These are phyloP conservation scores for Ecliptopera silaceata DNA, from an alignment of 2,888 invertebrate species.

Conservation along the genomic window DNA sequence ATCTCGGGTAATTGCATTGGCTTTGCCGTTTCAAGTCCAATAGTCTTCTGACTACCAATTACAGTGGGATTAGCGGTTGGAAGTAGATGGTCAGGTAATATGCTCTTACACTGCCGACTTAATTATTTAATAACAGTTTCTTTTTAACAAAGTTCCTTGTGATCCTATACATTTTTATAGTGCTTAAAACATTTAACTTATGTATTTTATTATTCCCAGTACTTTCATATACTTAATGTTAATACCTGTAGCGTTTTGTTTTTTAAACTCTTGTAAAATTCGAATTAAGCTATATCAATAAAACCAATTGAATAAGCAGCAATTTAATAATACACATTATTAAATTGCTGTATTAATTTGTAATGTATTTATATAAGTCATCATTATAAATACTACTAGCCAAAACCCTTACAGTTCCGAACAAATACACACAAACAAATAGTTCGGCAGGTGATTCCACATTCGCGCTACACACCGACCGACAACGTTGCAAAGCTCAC, in stretches of 20 bases:
- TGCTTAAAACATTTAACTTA: neutral
- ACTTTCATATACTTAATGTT: too few relatives aligned
- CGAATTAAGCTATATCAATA: too few relatives aligned
- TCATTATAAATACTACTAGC: neutral
- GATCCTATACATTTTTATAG: neutral
- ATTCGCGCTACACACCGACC: conserved; percentile 54
- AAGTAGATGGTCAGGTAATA: conserved; percentile 51
- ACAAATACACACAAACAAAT: conserved; percentile 21
- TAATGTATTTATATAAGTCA: too few relatives aligned
- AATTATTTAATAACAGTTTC: conserved; percentile 51
- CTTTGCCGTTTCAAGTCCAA: conserved; percentile 75
- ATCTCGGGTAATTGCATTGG: conserved; percentile 70
- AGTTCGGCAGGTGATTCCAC: conserved; percentile 61
- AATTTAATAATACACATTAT: too few relatives aligned
- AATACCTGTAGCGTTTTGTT: too few relatives aligned
- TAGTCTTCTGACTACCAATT: conserved; percentile 79
- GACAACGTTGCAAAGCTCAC: conserved; percentile 58
- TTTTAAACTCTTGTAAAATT: too few relatives aligned
- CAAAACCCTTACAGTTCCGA: conserved; percentile 3
- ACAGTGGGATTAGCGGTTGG: conserved; percentile 69
- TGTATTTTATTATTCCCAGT: too few relatives aligned
- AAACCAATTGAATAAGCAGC: too few relatives aligned
- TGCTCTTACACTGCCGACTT: conserved; percentile 64
- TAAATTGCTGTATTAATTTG: too few relatives aligned
- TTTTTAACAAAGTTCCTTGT: conserved; percentile 20